A percentile compares a stretch with the other conserved stretches of the same genome.
These are phyloP conservation scores for Lysandra bellargus DNA, from an alignment of 2,888 invertebrate species.

Conservation along the genomic window DNA sequence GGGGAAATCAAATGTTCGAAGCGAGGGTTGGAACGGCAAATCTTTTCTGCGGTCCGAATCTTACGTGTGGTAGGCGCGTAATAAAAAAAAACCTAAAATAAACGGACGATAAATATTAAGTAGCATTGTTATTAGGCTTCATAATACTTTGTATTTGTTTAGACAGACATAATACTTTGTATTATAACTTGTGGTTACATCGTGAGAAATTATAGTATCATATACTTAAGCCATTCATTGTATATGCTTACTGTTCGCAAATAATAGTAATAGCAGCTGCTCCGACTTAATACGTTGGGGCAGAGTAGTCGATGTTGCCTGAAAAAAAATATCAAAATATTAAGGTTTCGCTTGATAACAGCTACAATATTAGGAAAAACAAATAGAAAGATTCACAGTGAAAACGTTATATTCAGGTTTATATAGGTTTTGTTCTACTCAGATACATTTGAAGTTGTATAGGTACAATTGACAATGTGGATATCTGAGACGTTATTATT, in stretches of 20 bases:
- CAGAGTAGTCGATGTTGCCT: conserved; percentile 86
- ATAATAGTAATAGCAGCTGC: conserved; percentile 23
- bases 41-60: background rate
- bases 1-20: too few relatives aligned
- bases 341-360: too few relatives aligned
- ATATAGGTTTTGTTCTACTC: too few relatives aligned
- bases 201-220: background rate
- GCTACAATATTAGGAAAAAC: too few relatives aligned
- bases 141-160: background rate
- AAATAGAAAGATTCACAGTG: too few relatives aligned
- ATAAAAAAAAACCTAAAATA: conserved; percentile 4
- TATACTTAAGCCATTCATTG: background rate
- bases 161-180: too few relatives aligned
- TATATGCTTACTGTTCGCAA: conserved; percentile 25
- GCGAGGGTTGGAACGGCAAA: background rate
- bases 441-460: too few relatives aligned
- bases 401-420: too few relatives aligned
- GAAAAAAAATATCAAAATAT: conserved; percentile 51
- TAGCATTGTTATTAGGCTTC: conserved; percentile 1
- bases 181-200: background rate
- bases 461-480: too few relatives aligned
- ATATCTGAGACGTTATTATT: too few relatives aligned
- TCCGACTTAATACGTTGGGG: conserved; percentile 83
- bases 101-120: conserved; percentile 18
- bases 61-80: background rate